Percentiles rank a stretch among this genome's conserved stretches.
Evolutionary conservation across 2,113 vertebrate species (phyloP).

Genomic region (Coreoperca whiteheadi): DNA sequence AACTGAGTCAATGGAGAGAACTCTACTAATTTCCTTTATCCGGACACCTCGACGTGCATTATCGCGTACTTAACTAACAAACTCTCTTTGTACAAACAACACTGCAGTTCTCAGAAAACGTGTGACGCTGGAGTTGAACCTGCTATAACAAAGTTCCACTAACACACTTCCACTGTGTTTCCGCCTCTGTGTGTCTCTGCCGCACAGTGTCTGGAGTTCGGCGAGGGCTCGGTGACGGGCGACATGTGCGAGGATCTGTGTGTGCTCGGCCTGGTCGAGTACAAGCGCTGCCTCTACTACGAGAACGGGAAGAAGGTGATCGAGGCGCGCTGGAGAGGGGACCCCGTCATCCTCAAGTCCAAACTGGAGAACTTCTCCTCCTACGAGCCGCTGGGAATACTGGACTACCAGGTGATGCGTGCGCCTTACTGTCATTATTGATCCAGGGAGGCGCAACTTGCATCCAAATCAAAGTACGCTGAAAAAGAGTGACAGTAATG

Average conservation of each 20-base stretch:
- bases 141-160: too few species aligned
- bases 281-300: slow-evolving; percentile 93
- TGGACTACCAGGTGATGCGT: slow-evolving; percentile 84
- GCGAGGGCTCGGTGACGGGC: slow-evolving; percentile 86
- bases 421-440: accelerated
- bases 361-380: slow-evolving; percentile 93
- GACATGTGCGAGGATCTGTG: slow-evolving; percentile 96
- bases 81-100: too few species aligned
- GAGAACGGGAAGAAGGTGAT: slow-evolving; percentile 97
- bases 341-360: slow-evolving; percentile 92
- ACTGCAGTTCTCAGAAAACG: too few species aligned
- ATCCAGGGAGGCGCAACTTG: too few species aligned
- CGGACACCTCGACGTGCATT: neutral
- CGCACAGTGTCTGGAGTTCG: slow-evolving; percentile 91
- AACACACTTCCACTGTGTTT: too few species aligned
- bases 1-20: too few species aligned
- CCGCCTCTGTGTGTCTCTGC: neutral
- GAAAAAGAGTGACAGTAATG: too few species aligned
- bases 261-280: slow-evolving; percentile 86
- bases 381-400: slow-evolving; percentile 86
- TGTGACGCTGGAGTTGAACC: too few species aligned
- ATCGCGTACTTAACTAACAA: neutral
- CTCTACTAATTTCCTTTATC: neutral
- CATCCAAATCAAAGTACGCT: too few species aligned
- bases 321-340: slow-evolving; percentile 91